Base-by-base conservation (phyloP, 2,888 invertebrate species). In the Electrophaes corylata region DNA sequence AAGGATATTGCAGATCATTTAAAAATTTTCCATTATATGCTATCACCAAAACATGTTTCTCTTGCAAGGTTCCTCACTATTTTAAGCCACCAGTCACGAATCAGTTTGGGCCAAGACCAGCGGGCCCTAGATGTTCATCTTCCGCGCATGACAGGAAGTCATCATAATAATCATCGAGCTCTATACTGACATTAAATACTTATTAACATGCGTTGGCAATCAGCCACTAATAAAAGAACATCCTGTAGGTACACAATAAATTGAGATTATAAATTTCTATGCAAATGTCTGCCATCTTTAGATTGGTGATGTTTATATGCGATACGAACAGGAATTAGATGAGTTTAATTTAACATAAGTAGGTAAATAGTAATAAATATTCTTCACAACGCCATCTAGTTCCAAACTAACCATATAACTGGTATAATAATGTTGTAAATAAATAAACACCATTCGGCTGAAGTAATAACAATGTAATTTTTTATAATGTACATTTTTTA, bases 121-220 rank as follows among this genome's bases (percentile, higher is more conserved):
- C 44, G 44, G 14, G 39, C 40, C 60, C 56, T 57, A 59, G 47
- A 57, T 62, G 55, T 39, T 41, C 31, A 55, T 57, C 57, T 53
- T 60, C 51, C 56, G 48, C 47, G 56, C 60, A 49, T 67, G 73
- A 68, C 76, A 79, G 81, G 81, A 83, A 81, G 71, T 71, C 75
- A 77, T 79, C 73, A 72, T 65, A 67, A 71, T 78, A 77, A 77
- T 74, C 67, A 75, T 71, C 69, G 66, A 72, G 69, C 73, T 72
- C 69, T 69, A 74, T 71, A 69, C 71, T 72, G 66, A 70, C 72
- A 76, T 73, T 74, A 72, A 60, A 67, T 68, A 67, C 69, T 55
- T 70, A 72, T 68, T 70, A 71, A 64, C 67, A 64, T 62, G 66
- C 72, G 69, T 67, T 57, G 62, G 64, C 65, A 68, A 57, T 64